These are phyloP conservation scores for Carpatolechia fugitivella DNA, from an alignment of 2,888 invertebrate genomes.

Conservation along the genomic window DNA sequence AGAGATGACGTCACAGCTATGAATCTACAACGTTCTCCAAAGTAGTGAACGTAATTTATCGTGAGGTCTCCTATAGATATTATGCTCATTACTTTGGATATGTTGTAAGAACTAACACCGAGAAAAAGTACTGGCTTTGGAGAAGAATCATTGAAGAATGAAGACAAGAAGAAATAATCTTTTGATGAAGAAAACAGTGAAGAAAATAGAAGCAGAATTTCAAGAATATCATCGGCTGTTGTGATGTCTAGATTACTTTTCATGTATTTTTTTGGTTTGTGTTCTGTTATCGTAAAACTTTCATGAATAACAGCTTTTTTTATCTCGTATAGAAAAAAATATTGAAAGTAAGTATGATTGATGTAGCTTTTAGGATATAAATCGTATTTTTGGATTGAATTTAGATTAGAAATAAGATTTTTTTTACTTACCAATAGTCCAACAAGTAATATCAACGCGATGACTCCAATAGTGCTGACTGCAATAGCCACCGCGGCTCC, in stretches of 20 bases:
- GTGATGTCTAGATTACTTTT: no score
- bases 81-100: constrained; percentile 78
- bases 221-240: no score
- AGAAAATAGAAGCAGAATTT: neutral
- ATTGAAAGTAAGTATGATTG: no score
- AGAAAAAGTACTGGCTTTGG: neutral
- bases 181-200: neutral
- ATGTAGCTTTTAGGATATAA: no score
- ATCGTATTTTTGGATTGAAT: no score
- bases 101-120: constrained; percentile 58
- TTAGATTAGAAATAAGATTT: neutral
- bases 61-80: constrained; percentile 65
- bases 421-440: constrained; percentile 83
- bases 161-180: neutral
- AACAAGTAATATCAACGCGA: constrained; percentile 87
- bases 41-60: constrained; percentile 76
- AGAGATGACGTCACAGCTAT: neutral
- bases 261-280: no score
- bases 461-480: constrained; percentile 88
- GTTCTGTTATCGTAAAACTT: no score
- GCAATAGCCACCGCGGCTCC: constrained; percentile 90
- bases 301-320: no score
- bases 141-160: neutral
- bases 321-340: no score
- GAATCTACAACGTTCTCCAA: constrained; percentile 63